Base-by-base conservation (phyloP, 2,113 vertebrate genomes). In the Poeciliopsis turrubarensis region DNA sequence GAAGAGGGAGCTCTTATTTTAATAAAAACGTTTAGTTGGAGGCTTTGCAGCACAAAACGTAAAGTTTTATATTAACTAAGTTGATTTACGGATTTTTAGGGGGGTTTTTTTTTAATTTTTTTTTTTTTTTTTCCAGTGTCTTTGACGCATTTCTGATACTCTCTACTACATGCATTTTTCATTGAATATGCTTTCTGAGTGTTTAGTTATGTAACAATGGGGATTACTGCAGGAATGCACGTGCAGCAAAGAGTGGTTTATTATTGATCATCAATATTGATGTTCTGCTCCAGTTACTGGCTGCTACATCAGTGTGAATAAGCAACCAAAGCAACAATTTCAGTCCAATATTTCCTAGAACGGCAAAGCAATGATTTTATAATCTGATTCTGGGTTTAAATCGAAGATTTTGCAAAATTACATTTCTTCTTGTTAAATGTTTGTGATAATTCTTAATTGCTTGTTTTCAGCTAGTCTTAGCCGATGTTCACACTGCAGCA, bases 221-320 rank as follows among this genome's bases (percentile, higher is more conserved):
- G 76, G 41, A 64, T 26, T 30, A 67, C 47, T 68, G 34, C 70
- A 67, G 74, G 57, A 76, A 57, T 5, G 29, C 79, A 85, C 77
- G 73, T 84, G 87, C 81, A 73, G 14, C 61, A 80, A 30, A 80
- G 75, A 78, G 81, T 78, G 78, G 68, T 72, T 41, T 14, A 62
- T 8, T 62, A 91, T 90, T 81, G 91, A 93, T 93, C 86, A 76
- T 89, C 88, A 75, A 84, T 91, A 54, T 4, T 5, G 32, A 85
- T 74, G 72, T 71, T 80, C 15, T 44, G 75, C 79, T 83, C 61
- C 61, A 60, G 78, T 57, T 39, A 12, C 62, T 62, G 68, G 63
- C 6, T 72, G 77, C 65, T 65, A 73, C 80, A 79, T 68, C 74
- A 68, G 30, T 60, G 19, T 61, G 34, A 47, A 32, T 44, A 60